These are phyloP conservation scores for Malthinus seriepunctatus DNA, from an alignment of 2,888 invertebrate genomes.

Conservation along the genomic window DNA sequence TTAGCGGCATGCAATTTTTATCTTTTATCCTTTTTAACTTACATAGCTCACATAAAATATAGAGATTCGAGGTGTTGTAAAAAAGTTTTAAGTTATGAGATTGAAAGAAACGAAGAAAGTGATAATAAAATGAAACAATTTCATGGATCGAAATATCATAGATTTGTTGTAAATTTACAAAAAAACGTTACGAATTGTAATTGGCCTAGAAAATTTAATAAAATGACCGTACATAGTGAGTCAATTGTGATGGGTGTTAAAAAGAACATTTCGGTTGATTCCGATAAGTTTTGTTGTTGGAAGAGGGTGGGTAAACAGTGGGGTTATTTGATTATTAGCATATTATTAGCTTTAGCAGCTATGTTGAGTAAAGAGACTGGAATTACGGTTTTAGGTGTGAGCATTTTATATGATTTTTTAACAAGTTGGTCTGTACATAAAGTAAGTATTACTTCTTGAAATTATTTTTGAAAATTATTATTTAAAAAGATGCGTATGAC, in stretches of 20 bases:
- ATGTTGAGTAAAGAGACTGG: slow-evolving; percentile 96
- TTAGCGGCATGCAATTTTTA: slow-evolving; percentile 90
- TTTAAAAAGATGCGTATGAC: too few relatives aligned
- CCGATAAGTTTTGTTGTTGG: slow-evolving; percentile 44
- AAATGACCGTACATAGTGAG: slow-evolving; percentile 24
- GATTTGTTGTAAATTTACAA: slow-evolving; percentile 46
- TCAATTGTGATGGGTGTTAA: slow-evolving; percentile 21
- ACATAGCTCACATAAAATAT: slow-evolving; percentile 76
- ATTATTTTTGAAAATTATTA: too few relatives aligned
- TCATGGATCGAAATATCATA: slow-evolving; percentile 45
- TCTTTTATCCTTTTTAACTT: slow-evolving; percentile 83
- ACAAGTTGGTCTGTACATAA: slow-evolving; percentile 53
- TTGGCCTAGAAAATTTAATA: slow-evolving; percentile 44
- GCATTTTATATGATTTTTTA: slow-evolving; percentile 84
- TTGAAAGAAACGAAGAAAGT: slow-evolving; percentile 24
- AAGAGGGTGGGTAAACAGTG: slow-evolving; percentile 53
- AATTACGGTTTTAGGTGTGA: slow-evolving; percentile 87
- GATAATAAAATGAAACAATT: slow-evolving; percentile 41
- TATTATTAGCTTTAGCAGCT: slow-evolving; percentile 71
- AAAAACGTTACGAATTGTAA: slow-evolving; percentile 48
- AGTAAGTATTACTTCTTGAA: slow-evolving; percentile 19
- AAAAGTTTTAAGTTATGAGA: slow-evolving; percentile 22
- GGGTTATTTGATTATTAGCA: slow-evolving; percentile 64
- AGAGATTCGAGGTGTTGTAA: slow-evolving; percentile 55
- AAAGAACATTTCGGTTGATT: slow-evolving; percentile 19